Evolutionary conservation across 2,888 invertebrate genomes (phyloP), one percentile per base, ranked within the genome.

Genomic region (Lasioglossum zephyrum): DNA sequence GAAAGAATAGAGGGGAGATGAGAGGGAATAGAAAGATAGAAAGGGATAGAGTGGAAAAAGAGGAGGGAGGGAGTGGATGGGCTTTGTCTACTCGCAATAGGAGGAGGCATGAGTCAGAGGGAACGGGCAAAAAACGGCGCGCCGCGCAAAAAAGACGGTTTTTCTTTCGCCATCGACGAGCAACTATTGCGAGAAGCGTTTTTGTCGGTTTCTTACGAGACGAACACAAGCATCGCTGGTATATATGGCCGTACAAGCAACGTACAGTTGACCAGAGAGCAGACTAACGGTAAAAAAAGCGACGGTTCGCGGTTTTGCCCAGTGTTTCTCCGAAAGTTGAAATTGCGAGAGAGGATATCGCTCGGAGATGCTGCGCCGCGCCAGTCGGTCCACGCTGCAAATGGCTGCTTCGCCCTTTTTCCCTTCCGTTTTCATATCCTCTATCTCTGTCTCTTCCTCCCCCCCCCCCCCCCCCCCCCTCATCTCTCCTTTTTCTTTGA

Each of bases 101-200:
- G 79, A 83, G 75, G 75, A 83, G 91, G 92, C 90, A 93, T 94
- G 93, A 94, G 92, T 94, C 94, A 93, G 89, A 80, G 77, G 66
- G 89, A 88, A 69, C 76, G 81, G 44, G 86, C 86, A 91, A 92
- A 92, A 93, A 92, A 79, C 88, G 63, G 76, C 73, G 83, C 82
- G 90, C 83, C 92, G 82, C 41, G 91, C 93, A 93, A 94, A 94
- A 93, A 93, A 94, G 89, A 73, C 84, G 90, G 87, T 92, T 93
- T 93, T 93, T 94, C 94, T 93, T 94, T 92, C 92, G 92, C 91
- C 90, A 91, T 91, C 92, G 89, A 93, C 90, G 87, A 83, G 92
- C 92, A 91, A 93, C 92, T 92, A 94, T 94, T 92, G 94, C 93
- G 92, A 93, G 93, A 91, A 89, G 85, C 85, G 92, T 94, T 94